phyloP scores from a whole-genome alignment of 2,797 vertebrate species.

The Sorex maritimensis region DNA sequence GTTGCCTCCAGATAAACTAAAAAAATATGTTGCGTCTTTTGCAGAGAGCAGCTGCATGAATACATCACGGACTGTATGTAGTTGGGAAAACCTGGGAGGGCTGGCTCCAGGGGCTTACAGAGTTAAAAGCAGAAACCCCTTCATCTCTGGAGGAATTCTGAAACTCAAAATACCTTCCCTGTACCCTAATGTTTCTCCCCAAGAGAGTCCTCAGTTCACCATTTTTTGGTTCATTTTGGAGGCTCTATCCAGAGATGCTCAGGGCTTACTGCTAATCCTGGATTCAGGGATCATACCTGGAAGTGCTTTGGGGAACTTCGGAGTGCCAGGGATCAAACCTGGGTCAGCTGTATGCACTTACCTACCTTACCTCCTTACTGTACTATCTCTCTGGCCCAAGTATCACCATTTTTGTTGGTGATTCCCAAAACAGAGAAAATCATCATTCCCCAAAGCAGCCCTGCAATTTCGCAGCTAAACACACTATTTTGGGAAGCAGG shows the following conservation, averaged over 20 bases:
- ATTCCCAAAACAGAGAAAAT: not conserved
- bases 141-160: not conserved
- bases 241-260: too few species aligned
- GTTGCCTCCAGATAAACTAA: constrained; percentile 64
- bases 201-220: not conserved
- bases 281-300: too few species aligned
- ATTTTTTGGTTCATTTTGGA: too few species aligned
- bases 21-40: constrained; percentile 37
- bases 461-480: not conserved
- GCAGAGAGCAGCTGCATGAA: not conserved
- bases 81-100: not conserved
- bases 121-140: not conserved
- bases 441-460: not conserved
- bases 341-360: too few species aligned
- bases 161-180: not conserved
- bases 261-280: too few species aligned
- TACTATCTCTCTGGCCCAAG: too few species aligned
- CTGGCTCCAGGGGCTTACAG: not conserved
- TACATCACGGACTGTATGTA: not conserved
- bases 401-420: constrained; percentile 9
- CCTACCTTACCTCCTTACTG: too few species aligned
- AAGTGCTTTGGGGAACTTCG: too few species aligned
- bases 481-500: not conserved
- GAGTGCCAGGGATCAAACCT: too few species aligned
- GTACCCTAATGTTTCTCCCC: not conserved